A percentile compares a stretch with the other conserved stretches of the same genome.
phyloP scores from a whole-genome alignment of 2,888 invertebrate genomes.

The Chironomus riparius region DNA sequence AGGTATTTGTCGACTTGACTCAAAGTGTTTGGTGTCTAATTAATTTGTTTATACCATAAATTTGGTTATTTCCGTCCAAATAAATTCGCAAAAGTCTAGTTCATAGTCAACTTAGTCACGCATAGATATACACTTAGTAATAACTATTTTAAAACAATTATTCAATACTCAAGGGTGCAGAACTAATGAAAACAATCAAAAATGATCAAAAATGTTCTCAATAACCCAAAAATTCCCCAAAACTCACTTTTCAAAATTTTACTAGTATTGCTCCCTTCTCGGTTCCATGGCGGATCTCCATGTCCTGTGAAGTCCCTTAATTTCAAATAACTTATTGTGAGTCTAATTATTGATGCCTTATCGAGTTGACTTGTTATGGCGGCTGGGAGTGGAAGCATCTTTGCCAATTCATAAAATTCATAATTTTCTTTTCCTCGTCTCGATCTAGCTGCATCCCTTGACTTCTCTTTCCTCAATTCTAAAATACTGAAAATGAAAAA shows the following conservation, averaged over 20 bases:
- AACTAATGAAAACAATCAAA: no score
- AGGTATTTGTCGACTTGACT: no score
- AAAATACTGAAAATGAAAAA: slow-evolving; percentile 66
- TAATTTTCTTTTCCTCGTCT: slow-evolving; percentile 90
- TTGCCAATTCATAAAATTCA: slow-evolving; percentile 93
- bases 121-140: no score
- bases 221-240: no score
- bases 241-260: slow-evolving; percentile 72
- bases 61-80: no score
- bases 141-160: no score
- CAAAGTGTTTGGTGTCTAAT: no score
- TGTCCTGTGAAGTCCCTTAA: slow-evolving; percentile 89
- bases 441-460: slow-evolving; percentile 83
- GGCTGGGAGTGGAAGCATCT: slow-evolving; percentile 83
- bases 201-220: no score
- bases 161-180: no score
- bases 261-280: slow-evolving; percentile 69
- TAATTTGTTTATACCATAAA: no score
- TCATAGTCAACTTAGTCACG: no score
- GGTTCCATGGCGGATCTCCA: slow-evolving; percentile 93
- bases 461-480: slow-evolving; percentile 88
- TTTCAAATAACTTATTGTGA: slow-evolving; percentile 92
- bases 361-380: slow-evolving; percentile 91
- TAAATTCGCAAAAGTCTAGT: no score
- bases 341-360: slow-evolving; percentile 91